Percentiles rank a stretch among this genome's conserved stretches.
phyloP scores from a whole-genome alignment of 2,113 vertebrate genomes.

The Uropsilus gracilis region DNA sequence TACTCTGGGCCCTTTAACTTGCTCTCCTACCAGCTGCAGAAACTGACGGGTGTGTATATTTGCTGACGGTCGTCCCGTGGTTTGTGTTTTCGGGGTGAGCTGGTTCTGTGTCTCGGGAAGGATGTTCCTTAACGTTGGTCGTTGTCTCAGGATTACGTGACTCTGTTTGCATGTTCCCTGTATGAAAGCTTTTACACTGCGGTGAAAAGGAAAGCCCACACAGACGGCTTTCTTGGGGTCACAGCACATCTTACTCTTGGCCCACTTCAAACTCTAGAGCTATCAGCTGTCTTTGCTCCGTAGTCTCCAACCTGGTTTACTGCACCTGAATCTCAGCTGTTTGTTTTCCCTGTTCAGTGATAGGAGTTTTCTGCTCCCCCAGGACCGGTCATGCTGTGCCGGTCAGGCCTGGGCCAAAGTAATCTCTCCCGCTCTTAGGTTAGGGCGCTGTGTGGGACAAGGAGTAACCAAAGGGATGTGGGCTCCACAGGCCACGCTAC shows the following conservation, averaged over 20 bases:
- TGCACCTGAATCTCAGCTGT: neutral
- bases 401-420: too few species aligned
- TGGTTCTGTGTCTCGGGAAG: neutral
- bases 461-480: too few species aligned
- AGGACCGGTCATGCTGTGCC: rapidly evolving
- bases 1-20: constrained; percentile 94
- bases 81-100: neutral
- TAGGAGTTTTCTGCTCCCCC: neutral
- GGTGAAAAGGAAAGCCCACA: too few species aligned
- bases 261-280: neutral
- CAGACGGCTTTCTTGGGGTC: too few species aligned
- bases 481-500: too few species aligned
- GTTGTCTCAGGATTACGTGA: neutral
- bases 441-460: too few species aligned
- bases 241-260: neutral
- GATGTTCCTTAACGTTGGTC: neutral
- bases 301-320: neutral
- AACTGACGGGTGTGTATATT: constrained; percentile 89
- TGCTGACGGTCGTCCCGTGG: neutral
- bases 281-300: neutral
- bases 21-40: constrained; percentile 92
- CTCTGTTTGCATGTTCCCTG: too few species aligned
- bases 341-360: neutral
- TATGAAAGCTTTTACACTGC: too few species aligned
- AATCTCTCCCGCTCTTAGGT: too few species aligned